A percentile compares a stretch with the other conserved stretches of the same genome.
Conservation (phyloP, 35 echinoderm and acorn worm genomes). For the Strongylocentrotus purpuratus region DNA sequence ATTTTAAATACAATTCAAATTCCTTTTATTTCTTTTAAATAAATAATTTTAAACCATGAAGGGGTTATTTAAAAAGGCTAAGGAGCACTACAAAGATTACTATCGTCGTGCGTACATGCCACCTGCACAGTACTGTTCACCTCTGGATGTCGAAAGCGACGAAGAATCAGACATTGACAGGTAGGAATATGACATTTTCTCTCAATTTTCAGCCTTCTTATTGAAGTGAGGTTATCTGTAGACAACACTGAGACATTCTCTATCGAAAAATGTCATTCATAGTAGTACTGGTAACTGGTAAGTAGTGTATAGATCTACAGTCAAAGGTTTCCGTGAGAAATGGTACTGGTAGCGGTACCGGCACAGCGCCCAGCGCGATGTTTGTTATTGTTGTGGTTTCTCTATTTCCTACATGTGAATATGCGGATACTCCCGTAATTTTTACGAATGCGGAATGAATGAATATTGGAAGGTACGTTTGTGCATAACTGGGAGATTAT, state of each 20-base stretch:
- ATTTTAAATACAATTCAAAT: background rate
- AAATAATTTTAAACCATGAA: background rate
- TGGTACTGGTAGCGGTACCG: no score
- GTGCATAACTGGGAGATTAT: no score
- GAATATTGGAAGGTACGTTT: no score
- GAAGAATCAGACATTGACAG: background rate
- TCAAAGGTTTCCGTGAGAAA: background rate
- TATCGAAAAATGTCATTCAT: background rate
- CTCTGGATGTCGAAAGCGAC: background rate
- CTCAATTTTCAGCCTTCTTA: background rate
- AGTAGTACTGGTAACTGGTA: background rate
- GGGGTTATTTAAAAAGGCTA: slow-evolving; percentile 13
- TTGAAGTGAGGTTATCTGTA: background rate
- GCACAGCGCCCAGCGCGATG: no score
- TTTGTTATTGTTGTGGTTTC: no score
- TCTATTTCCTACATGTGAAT: no score
- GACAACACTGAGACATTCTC: background rate
- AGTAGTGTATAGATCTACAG: background rate
- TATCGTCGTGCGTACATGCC: slow-evolving; percentile 28
- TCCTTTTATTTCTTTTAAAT: background rate
- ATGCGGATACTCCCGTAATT: no score
- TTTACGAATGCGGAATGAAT: no score
- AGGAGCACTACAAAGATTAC: slow-evolving; percentile 8
- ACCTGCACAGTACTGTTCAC: background rate
- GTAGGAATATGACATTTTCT: background rate